Evolutionary conservation across 2,113 vertebrate species (phyloP).

Genomic region (Globicephala melas): DNA sequence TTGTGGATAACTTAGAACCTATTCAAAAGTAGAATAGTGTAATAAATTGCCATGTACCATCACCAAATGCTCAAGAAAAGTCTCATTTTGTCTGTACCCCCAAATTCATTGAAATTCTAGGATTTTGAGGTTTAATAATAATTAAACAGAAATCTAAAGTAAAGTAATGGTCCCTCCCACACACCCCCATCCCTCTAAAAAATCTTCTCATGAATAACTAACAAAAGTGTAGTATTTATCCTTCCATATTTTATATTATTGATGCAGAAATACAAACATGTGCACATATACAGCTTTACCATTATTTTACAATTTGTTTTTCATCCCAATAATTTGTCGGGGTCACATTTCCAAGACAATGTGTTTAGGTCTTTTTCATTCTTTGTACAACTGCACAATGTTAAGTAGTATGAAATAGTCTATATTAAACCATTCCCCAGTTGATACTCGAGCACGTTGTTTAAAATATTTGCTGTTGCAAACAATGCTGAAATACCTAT

Average conservation of each 20-base stretch:
- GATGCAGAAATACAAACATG: background rate
- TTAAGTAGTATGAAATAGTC: background rate
- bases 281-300: background rate
- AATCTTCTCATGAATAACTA: background rate
- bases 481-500: background rate
- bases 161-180: background rate
- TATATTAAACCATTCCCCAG: background rate
- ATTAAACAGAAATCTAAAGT: background rate
- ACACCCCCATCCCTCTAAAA: background rate
- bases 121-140: background rate
- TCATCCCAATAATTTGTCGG: background rate
- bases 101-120: background rate
- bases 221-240: background rate
- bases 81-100: background rate
- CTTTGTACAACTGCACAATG: background rate
- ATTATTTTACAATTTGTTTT: background rate
- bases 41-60: background rate
- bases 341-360: background rate
- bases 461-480: background rate
- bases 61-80: background rate
- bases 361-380: background rate
- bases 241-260: background rate
- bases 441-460: background rate
- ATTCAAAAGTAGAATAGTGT: background rate
- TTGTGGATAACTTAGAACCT: background rate